A percentile compares a stretch with the other conserved stretches of the same genome.
Evolutionary conservation across 2,888 invertebrate genomes (phyloP).

Genomic region (Sthenelais limicola): DNA sequence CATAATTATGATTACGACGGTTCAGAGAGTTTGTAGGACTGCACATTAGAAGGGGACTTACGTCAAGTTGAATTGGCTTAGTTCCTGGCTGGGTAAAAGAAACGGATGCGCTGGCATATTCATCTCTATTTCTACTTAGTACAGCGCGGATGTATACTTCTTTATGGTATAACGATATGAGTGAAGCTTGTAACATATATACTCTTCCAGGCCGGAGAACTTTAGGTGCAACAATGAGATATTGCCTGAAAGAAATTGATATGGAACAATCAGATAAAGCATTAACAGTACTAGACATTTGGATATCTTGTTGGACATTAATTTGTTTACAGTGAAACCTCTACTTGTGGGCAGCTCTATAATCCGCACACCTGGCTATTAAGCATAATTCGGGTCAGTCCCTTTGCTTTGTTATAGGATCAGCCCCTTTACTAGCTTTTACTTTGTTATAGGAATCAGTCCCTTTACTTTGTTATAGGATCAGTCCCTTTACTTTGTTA

Average conservation of each 20-base stretch:
- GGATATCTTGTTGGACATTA: neutral
- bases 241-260: constrained; percentile 81
- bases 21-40: too few relatives aligned
- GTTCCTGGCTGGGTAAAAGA: constrained; percentile 48
- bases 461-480: too few relatives aligned
- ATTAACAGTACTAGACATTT: neutral
- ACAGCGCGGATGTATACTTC: constrained; percentile 90
- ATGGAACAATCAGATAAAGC: neutral
- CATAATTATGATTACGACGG: too few relatives aligned
- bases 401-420: too few relatives aligned
- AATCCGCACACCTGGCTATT: neutral
- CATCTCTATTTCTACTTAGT: constrained; percentile 89
- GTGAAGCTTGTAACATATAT: constrained; percentile 88
- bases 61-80: constrained; percentile 49
- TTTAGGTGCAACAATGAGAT: constrained; percentile 91
- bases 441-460: too few relatives aligned
- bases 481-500: too few relatives aligned
- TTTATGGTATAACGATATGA: constrained; percentile 81
- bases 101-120: constrained; percentile 77
- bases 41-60: too few relatives aligned
- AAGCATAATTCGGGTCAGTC: too few relatives aligned
- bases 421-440: too few relatives aligned
- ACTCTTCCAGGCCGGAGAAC: constrained; percentile 93
- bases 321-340: neutral
- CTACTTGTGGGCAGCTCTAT: too few relatives aligned